Evolutionary conservation across 2,113 vertebrate genomes (phyloP), one percentile per base, ranked within the genome.

Genomic region (Pituophis catenifer): DNA sequence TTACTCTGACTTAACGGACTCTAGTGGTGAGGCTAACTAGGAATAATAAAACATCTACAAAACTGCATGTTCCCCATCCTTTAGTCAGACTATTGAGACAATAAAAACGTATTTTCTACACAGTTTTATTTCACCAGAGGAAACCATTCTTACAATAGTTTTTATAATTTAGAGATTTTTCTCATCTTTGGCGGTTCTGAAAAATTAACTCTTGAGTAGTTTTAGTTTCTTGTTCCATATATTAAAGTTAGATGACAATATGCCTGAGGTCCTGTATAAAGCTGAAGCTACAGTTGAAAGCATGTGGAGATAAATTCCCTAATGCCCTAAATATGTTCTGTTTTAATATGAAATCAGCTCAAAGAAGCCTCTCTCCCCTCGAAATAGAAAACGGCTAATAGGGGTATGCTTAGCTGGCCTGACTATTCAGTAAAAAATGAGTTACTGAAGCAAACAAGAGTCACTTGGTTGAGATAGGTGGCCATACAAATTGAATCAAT

Each of bases 341-440:
- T 23, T 92, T 91, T 87, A 29, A 50, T 88, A 58, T 52, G 89
- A 75, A 50, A 92, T 92, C 88, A 90, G 50, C 52, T 89, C 90
- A 89, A 58, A 93, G 33, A 26, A 57, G 3, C 38, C 33, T 38
- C n/a, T 90, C n/a, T 48, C 88, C 48, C 33, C 38, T 44, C 38
- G 9, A 9, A 62, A 44, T 24, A 91, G 21, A 52, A 59, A 44
- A 58, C 5, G 50, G 33, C 57, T 58, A 59, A 44, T 59, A 54
- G 33, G 57, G n/a, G 44, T 5, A 44, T 50, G 26, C 17, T 5
- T n/a, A 70, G 33, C 75, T 55, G 3, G 8, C 9, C 2, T 26
- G 19, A 59, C 1, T n/a, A 29, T 70, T 13, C 8, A 11, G 24
- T 62, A 85, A 85, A 75, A 91, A 65, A 24, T 44, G 55, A 92